Base-by-base conservation (phyloP, 2,113 vertebrate species). In the Hyperopisus bebe region DNA sequence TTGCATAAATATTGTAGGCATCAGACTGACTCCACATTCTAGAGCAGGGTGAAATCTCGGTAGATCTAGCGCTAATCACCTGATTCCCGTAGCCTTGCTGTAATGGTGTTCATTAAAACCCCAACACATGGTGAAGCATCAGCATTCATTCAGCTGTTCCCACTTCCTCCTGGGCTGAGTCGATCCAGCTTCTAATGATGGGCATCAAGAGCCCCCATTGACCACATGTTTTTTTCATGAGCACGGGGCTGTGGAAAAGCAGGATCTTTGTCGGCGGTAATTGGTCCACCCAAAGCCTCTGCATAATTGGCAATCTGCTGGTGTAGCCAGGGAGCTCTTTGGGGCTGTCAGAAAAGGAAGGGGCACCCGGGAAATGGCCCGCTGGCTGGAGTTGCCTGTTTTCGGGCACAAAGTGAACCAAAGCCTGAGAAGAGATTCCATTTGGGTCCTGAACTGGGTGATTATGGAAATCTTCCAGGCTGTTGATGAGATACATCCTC, bases 111-210 rank as follows among this genome's bases (percentile, higher is more conserved):
- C 77, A 88, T 88, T 92, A 91, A 88, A 87, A 58, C 21, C 89
- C 51, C 35, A 31, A 51, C 15, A 58, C 87, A 50, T 46, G 58
- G 46, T 85, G 89, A 89, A 24, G 80, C 53, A 2, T 89, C 51
- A 48, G 46, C 53, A 89, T 89, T 84, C 39, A 84, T 27, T 82
- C 27, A 9, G 39, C 66, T 48, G 11, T 15, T 27, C 66, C 58
- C 27, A 3, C 47, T 24, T 58, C 90, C 88, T 89, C 88, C 90
- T 89, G n/a, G 83, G 19, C 83, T 35, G 35, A 58, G 90, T 90
- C 92, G 89, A 95, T 94, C 94, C 94, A 94, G 92, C 91, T 90
- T 90, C 95, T 94, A 95, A 95, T 95, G 92, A 95, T 90, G 93
- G 91, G 90, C 93, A 93, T 93, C 91, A 92, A 94, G 94, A 92